Base-by-base conservation (phyloP, 2,797 vertebrate genomes). In the Prionace glauca region DNA sequence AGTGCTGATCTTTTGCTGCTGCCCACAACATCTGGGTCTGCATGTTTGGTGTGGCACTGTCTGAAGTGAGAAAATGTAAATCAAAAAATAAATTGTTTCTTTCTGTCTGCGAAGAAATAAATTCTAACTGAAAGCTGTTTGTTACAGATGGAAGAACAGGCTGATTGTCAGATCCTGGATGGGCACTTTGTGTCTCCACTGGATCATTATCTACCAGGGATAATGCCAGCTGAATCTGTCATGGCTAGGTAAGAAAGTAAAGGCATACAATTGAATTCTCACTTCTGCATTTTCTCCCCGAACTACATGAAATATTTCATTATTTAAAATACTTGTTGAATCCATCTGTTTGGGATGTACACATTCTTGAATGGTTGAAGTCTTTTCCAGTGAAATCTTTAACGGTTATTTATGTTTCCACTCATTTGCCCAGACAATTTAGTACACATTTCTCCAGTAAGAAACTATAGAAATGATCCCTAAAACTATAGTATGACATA, bases 181-280 rank as follows among this genome's bases (percentile, higher is more conserved):
- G 99, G 99, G 0, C 98, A 98, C 96, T 99, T 99, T 96, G 97
- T 98, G 96, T 99, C 99, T 65, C 99, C 99, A 0, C 97, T 99
- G 97, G 98, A 98, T 96, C 98, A 99, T 95, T 97, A 98, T 96
- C 98, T 99, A 72, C 99, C 99, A 65, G 98, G 98, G 90, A 98
- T 99, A 96, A 97, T 99, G 97, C 99, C 99, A 45, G 20, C 97
- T 0, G 99, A 99, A 96, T 98, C 99, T 4, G 97, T 99, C 95
- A 98, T 97, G 97, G 99, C 99, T 96, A 98, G 98, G 99, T 99
- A 98, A 96, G 97, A 79, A 77, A 95, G 32, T 60, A 32, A 71
- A 71, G 9, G 10, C 26, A 71, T 32, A 74, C 36, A 36, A 36
- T 20, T 91, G 88, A 91, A n/a, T 91, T 60, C 32, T 69, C 29